A percentile compares a stretch with the other conserved stretches of the same genome.
Conservation (phyloP, 2,113 vertebrate genomes). For the Amblyornis subalaris region DNA sequence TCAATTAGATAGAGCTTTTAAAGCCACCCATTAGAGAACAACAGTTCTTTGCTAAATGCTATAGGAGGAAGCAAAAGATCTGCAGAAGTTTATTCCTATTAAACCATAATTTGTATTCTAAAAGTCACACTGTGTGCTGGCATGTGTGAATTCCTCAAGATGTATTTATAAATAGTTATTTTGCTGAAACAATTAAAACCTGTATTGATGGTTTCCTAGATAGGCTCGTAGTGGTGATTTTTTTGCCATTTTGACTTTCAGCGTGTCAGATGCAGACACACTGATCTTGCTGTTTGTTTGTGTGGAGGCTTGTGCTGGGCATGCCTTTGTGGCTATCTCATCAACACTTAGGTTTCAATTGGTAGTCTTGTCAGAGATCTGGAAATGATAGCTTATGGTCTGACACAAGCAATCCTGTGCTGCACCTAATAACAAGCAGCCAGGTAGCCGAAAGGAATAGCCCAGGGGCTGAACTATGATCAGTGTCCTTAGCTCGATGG, state of each 20-base stretch:
- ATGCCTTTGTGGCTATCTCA: neutral
- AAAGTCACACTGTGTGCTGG: neutral
- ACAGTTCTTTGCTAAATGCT: neutral
- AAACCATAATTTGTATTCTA: neutral
- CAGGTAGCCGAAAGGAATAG: neutral
- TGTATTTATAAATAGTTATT: neutral
- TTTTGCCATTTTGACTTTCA: neutral
- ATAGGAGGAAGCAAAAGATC: neutral
- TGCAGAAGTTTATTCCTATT: neutral
- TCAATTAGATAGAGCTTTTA: neutral
- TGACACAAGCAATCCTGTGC: neutral
- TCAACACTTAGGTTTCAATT: neutral
- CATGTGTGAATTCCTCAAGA: neutral
- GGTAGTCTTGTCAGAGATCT: neutral
- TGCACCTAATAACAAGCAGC: neutral
- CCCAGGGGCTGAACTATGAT: neutral
- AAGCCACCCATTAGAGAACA: neutral
- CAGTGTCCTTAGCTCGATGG: accelerated
- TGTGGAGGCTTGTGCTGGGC: neutral
- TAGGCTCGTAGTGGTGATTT: neutral
- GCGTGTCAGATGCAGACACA: neutral
- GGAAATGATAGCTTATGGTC: neutral
- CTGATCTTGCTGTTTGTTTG: neutral
- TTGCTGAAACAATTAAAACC: neutral
- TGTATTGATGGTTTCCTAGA: neutral